Base-by-base conservation (phyloP, 2,797 vertebrate genomes). In the Microhierax caerulescens region DNA sequence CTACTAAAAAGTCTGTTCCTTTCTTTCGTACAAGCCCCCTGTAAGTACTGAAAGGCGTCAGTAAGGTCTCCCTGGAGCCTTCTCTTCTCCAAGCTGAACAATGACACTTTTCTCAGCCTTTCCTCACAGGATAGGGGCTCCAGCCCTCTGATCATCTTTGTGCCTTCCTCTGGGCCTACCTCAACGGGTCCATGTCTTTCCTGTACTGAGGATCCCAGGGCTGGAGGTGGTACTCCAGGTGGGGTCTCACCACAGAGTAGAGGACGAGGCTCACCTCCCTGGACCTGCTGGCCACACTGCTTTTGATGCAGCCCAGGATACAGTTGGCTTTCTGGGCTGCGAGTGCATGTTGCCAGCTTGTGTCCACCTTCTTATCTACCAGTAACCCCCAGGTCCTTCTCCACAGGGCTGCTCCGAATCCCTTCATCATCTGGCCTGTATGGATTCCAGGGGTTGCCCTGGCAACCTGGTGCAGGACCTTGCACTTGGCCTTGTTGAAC, bases 281-380 rank as follows among this genome's bases (percentile, higher is more conserved):
- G 0, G 0, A 9, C 47, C 25, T 84, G 32, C 51, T 91, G 56
- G 8, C 25, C 15, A 16, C 0, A 0, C 24, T 64, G 7, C 84
- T 91, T 12, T 59, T 25, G 41, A 11, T 88, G 56, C 39, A 74
- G 74, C 61, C 34, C 32, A 50, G 30, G 24, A 9, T 21, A 19
- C 0, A 0, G 8, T 19, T 85, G 27, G 23, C 28, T 25, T 25
- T 57, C 34, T 80, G 56, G 54, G 28, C 34, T 28, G 37, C 0
- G 1, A 47, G 25, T 0, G 1, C 20, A 1, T 7, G 1, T 14
- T 8, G 10, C 11, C 0, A 1, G 20, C 1, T 70, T 21, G 0
- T 6, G 34, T 67, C 10, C 34, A 67, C 11, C n/a, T 36, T 67
- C 22, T 87, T 14, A 9, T 2, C 15, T 63, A 45, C 1, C 30